phyloP scores from a whole-genome alignment of 2,797 vertebrate genomes.

The Anabas testudineus region DNA sequence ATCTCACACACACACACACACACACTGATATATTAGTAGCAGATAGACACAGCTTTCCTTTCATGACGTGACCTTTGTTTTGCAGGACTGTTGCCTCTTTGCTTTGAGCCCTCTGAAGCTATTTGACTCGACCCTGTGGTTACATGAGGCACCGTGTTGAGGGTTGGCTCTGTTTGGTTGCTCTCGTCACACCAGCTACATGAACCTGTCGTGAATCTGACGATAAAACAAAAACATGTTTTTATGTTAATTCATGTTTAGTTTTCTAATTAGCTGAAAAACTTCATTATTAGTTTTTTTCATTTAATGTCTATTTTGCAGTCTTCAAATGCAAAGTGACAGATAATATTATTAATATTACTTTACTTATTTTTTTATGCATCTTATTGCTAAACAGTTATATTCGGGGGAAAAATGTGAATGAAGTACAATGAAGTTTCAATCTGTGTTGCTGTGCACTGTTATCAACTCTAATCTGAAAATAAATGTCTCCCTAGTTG shows the following conservation, averaged over 20 bases:
- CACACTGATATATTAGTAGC: not conserved
- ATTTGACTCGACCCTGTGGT: conserved; percentile 10
- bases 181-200: conserved; percentile 22
- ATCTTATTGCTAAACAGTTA: conserved; percentile 11
- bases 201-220: conserved; percentile 6
- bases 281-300: not conserved
- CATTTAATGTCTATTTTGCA: conserved; percentile 19
- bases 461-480: conserved; percentile 1
- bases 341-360: conserved; percentile 1
- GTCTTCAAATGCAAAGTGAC: conserved; percentile 14
- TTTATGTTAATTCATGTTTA: conserved; percentile 16
- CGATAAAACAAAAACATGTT: not conserved
- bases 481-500: conserved; percentile 17
- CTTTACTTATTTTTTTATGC: not conserved
- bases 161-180: conserved; percentile 2
- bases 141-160: not conserved
- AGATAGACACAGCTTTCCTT: not conserved
- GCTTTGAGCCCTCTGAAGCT: conserved; percentile 60
- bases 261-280: conserved; percentile 8
- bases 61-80: not conserved
- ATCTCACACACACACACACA: not conserved
- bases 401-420: conserved; percentile 13
- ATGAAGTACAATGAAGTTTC: conserved; percentile 30
- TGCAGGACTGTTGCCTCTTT: conserved; percentile 74
- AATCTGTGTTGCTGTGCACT: not conserved